A percentile compares a stretch with the other conserved stretches of the same genome.
These are phyloP conservation scores for Melitaea cinxia DNA, from an alignment of 1,140 invertebrate genomes.

Conservation along the genomic window DNA sequence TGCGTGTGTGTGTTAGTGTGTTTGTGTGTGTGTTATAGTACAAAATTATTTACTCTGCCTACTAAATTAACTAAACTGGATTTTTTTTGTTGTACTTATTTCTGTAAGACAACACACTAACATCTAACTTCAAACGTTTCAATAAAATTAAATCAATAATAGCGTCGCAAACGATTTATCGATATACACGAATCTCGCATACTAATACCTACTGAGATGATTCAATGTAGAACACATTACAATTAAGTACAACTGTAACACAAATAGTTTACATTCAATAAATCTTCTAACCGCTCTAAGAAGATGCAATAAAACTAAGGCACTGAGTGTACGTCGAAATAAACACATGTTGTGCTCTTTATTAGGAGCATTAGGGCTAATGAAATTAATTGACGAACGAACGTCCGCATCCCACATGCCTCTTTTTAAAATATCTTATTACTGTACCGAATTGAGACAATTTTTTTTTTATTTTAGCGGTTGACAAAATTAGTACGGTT, in stretches of 20 bases:
- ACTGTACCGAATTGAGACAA: slow-evolving; percentile 22
- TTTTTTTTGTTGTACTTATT: neutral
- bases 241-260: slow-evolving; percentile 24
- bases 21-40: no score
- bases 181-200: neutral
- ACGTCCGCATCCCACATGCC: slow-evolving; percentile 36
- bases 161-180: neutral
- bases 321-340: slow-evolving; percentile 39
- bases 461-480: slow-evolving; percentile 5
- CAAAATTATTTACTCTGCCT: neutral
- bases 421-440: slow-evolving; percentile 58
- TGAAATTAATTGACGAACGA: slow-evolving; percentile 62
- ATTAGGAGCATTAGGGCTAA: slow-evolving; percentile 54
- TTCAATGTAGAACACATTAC: slow-evolving; percentile 8
- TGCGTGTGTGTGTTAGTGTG: no score
- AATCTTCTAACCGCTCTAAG: slow-evolving; percentile 43
- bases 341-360: slow-evolving; percentile 56
- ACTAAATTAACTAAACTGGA: neutral
- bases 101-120: neutral
- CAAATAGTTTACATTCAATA: slow-evolving; percentile 42
- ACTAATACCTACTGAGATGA: neutral
- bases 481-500: neutral
- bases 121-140: neutral
- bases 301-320: slow-evolving; percentile 53
- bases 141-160: neutral